phyloP scores from a whole-genome alignment of 2,888 invertebrate genomes.

The Hydropsyche betteni region DNA sequence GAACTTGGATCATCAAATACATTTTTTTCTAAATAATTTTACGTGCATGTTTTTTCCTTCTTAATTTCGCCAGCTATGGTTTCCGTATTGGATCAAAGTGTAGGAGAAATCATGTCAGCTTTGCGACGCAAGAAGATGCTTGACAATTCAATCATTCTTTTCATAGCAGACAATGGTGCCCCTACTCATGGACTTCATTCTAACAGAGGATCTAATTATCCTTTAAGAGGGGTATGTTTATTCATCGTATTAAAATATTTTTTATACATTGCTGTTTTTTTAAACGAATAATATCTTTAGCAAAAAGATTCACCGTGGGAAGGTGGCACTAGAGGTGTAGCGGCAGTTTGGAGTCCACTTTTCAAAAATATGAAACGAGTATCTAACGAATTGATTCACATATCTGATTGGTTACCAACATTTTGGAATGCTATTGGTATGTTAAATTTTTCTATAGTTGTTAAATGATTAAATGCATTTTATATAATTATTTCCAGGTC shows the following conservation, averaged over 20 bases:
- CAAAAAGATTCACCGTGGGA: constrained; percentile 93
- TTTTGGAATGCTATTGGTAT: constrained; percentile 74
- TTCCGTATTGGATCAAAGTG: constrained; percentile 79
- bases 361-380: constrained; percentile 70
- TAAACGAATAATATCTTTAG: constrained; percentile 54
- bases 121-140: constrained; percentile 74
- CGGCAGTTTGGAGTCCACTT: constrained; percentile 80
- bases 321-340: constrained; percentile 87
- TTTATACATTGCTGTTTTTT: background rate
- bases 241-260: too few species aligned
- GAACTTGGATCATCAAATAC: too few species aligned
- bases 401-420: constrained; percentile 92
- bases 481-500: constrained; percentile 54
- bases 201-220: constrained; percentile 82
- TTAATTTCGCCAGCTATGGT: constrained; percentile 69
- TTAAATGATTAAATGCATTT: background rate
- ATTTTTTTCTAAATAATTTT: too few species aligned
- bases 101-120: constrained; percentile 78
- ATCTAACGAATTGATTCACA: constrained; percentile 78
- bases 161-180: constrained; percentile 90
- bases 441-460: background rate
- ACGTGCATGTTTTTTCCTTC: background rate
- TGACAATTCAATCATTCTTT: constrained; percentile 84
- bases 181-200: constrained; percentile 77
- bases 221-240: constrained; percentile 74